Conservation (phyloP, 2,888 invertebrate species). For the Teleiodes luculella region DNA sequence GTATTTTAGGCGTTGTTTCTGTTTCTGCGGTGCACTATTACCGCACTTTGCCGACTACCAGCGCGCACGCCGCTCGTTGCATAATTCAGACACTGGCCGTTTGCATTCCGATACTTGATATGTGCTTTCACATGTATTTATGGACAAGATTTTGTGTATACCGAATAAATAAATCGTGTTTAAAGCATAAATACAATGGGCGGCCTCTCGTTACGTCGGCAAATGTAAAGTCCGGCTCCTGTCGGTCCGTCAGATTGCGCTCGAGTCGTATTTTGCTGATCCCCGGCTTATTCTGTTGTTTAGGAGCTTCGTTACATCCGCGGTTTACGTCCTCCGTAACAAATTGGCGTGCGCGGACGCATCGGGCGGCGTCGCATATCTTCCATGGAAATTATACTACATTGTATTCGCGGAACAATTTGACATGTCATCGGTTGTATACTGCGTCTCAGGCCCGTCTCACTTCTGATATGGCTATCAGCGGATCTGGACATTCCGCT, state of each 20-base stretch:
- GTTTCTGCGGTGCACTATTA: slow-evolving; percentile 64
- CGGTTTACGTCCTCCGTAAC: slow-evolving; percentile 70
- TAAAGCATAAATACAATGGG: slow-evolving; percentile 77
- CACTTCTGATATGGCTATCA: slow-evolving; percentile 6
- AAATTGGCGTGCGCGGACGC: slow-evolving; percentile 65
- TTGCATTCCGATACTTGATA: slow-evolving; percentile 79
- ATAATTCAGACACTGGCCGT: slow-evolving; percentile 76
- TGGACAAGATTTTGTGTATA: slow-evolving; percentile 79
- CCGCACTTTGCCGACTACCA: slow-evolving; percentile 39
- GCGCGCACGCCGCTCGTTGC: slow-evolving; percentile 66
- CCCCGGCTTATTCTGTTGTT: slow-evolving; percentile 62
- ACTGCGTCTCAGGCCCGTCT: slow-evolving; percentile 5
- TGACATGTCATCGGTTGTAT: slow-evolving; percentile 36
- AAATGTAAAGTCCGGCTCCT: slow-evolving; percentile 70
- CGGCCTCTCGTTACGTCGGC: slow-evolving; percentile 76
- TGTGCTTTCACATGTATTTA: slow-evolving; percentile 79
- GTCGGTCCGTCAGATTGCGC: slow-evolving; percentile 69
- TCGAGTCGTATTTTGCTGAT: slow-evolving; percentile 43
- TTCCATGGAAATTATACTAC: slow-evolving; percentile 50
- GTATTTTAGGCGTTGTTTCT: slow-evolving; percentile 62
- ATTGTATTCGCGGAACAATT: slow-evolving; percentile 46
- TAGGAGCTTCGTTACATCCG: slow-evolving; percentile 72
- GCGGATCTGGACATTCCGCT: slow-evolving; percentile 47
- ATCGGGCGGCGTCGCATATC: slow-evolving; percentile 50
- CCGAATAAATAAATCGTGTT: slow-evolving; percentile 77